These are phyloP conservation scores for Cataglyphis altisquamis DNA, from an alignment of 2,888 invertebrate species.

Conservation along the genomic window DNA sequence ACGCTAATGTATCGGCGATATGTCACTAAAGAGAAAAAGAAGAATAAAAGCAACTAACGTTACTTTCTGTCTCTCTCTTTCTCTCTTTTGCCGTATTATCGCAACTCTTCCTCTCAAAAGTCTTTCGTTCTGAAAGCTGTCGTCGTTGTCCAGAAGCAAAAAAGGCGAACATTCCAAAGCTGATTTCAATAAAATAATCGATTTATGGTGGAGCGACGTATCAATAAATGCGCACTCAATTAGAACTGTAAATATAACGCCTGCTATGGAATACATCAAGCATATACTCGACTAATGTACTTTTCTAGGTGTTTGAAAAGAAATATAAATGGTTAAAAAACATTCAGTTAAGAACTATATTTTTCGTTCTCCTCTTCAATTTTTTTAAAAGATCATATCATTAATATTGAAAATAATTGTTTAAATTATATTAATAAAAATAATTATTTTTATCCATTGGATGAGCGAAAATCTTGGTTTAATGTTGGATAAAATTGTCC, in stretches of 20 bases:
- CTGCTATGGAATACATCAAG: background rate
- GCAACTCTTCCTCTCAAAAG: conserved; percentile 10
- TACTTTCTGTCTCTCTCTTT: background rate
- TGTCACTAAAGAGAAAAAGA: conserved; percentile 61
- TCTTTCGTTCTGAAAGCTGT: background rate
- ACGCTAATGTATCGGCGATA: conserved; percentile 78
- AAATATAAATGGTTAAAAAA: background rate
- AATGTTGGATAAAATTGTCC: background rate
- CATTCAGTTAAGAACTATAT: background rate
- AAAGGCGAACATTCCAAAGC: conserved; percentile 54
- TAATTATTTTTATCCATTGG: background rate
- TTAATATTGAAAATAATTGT: background rate
- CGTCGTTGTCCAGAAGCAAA: conserved; percentile 22
- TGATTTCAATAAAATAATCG: conserved; percentile 75
- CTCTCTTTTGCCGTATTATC: conserved; percentile 6
- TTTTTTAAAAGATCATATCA: background rate
- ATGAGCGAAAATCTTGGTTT: background rate
- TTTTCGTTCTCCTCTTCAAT: background rate
- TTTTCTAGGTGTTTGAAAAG: background rate
- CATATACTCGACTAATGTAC: background rate
- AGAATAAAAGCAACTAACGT: conserved; percentile 8
- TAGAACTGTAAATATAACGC: conserved; percentile 68
- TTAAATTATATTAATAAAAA: background rate
- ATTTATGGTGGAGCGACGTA: conserved; percentile 74
- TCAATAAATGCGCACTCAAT: conserved; percentile 79